phyloP scores from a whole-genome alignment of 2,113 vertebrate genomes.

The Platysternon megacephalum region DNA sequence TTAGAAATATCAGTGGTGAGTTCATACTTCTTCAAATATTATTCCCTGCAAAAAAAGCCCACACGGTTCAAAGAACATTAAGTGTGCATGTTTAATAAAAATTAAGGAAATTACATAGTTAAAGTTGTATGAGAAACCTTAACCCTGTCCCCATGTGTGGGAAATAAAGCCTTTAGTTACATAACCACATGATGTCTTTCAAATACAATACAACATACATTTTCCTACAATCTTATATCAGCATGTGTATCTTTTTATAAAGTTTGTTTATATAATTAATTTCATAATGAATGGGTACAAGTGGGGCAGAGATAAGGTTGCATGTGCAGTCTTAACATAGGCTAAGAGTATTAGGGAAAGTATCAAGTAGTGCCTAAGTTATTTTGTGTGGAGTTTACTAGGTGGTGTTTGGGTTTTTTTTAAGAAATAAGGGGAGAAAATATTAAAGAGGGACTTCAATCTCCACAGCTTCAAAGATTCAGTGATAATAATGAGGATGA shows the following conservation, averaged over 20 bases:
- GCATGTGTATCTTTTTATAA: not conserved
- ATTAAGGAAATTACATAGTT: not conserved
- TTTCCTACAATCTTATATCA: not conserved
- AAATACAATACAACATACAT: fast-evolving
- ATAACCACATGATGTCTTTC: not conserved
- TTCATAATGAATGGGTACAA: not conserved
- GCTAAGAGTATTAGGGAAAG: not conserved
- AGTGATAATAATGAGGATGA: not conserved
- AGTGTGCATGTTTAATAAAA: not conserved
- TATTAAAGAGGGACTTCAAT: not conserved
- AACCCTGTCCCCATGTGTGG: not conserved
- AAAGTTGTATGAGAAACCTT: not conserved
- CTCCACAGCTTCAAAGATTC: not conserved
- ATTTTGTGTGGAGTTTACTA: not conserved
- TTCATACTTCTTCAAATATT: not conserved
- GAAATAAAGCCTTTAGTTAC: not conserved
- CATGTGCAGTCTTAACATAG: not conserved
- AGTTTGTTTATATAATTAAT: not conserved
- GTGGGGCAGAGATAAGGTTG: slow-evolving; percentile 11
- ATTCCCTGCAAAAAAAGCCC: not conserved
- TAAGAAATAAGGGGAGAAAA: not conserved
- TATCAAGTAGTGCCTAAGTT: not conserved
- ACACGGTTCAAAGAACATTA: not conserved
- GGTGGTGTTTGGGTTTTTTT: not conserved
- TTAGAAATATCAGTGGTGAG: not conserved